These are phyloP conservation scores for Drosophila koepferae DNA, from an alignment of 2,888 invertebrate species.

Conservation along the genomic window DNA sequence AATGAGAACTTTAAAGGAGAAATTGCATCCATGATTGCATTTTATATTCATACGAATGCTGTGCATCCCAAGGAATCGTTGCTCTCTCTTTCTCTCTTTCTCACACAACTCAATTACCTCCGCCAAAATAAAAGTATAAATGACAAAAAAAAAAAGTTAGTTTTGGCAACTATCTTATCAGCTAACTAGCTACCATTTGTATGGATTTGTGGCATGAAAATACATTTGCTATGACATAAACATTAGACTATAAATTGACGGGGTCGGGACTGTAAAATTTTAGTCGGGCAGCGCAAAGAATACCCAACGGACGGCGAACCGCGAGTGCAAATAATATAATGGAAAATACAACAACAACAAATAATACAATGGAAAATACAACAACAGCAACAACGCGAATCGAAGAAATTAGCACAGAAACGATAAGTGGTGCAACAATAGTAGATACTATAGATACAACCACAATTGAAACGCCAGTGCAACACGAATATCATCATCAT, in stretches of 20 bases:
- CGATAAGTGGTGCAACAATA: conserved; percentile 31
- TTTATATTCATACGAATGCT: background rate
- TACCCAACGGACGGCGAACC: conserved; percentile 25
- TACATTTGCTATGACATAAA: conserved; percentile 74
- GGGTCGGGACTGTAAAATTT: conserved; percentile 34
- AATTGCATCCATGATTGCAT: background rate
- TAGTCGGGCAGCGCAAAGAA: conserved; percentile 52
- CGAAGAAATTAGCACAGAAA: conserved; percentile 56
- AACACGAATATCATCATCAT: conserved; percentile 38
- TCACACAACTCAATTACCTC: background rate
- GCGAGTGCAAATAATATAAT: conserved; percentile 9
- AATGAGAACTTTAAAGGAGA: background rate
- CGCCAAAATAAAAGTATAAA: background rate
- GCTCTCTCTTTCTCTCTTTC: background rate
- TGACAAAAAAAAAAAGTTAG: background rate
- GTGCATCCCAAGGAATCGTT: background rate
- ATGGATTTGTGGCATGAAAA: conserved; percentile 69
- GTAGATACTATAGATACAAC: conserved; percentile 46
- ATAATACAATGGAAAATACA: conserved; percentile 23
- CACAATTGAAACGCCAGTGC: conserved; percentile 25
- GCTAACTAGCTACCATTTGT: conserved; percentile 25
- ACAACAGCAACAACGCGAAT: conserved; percentile 40
- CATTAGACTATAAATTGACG: conserved; percentile 61
- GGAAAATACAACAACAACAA: conserved; percentile 33
- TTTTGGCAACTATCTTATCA: conserved; percentile 62